Percentiles rank a stretch among this genome's conserved stretches.
These are phyloP conservation scores for Rhagonycha fulva DNA, from an alignment of 2,888 invertebrate species.

Conservation along the genomic window DNA sequence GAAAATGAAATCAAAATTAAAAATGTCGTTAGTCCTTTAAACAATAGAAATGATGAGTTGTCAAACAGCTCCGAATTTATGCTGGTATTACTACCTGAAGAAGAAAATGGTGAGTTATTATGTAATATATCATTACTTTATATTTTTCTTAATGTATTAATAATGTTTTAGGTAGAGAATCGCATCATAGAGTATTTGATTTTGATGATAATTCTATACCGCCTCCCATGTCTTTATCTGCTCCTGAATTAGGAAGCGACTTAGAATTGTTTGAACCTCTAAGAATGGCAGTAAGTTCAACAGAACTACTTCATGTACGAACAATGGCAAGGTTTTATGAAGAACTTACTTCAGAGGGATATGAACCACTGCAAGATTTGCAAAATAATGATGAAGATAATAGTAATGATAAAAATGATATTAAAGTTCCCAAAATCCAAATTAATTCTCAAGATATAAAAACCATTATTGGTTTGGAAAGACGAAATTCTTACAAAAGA, in stretches of 20 bases:
- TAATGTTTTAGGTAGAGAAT: constrained; percentile 35
- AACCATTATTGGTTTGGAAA: constrained; percentile 55
- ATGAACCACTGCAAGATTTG: constrained; percentile 53
- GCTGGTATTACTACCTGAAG: constrained; percentile 65
- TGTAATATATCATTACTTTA: neutral
- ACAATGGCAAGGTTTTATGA: constrained; percentile 83
- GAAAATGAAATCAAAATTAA: neutral
- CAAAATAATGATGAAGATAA: constrained; percentile 34
- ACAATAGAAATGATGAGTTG: constrained; percentile 54
- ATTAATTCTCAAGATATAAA: constrained; percentile 59
- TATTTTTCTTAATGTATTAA: neutral
- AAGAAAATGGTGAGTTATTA: constrained; percentile 44
- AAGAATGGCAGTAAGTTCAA: constrained; percentile 78
- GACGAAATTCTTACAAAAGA: constrained; percentile 53
- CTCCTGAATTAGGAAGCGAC: constrained; percentile 75
- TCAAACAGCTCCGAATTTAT: constrained; percentile 81
- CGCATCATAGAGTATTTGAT: constrained; percentile 59
- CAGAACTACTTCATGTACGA: constrained; percentile 79
- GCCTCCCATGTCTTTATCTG: constrained; percentile 80
- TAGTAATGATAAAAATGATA: constrained; percentile 14
- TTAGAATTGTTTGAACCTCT: constrained; percentile 62
- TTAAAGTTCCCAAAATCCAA: constrained; percentile 53
- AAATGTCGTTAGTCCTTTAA: neutral
- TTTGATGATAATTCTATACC: constrained; percentile 71
- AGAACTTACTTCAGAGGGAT: constrained; percentile 76